phyloP scores from a whole-genome alignment of 35 echinoderm and acorn worm genomes.

The Amphiura filiformis region DNA sequence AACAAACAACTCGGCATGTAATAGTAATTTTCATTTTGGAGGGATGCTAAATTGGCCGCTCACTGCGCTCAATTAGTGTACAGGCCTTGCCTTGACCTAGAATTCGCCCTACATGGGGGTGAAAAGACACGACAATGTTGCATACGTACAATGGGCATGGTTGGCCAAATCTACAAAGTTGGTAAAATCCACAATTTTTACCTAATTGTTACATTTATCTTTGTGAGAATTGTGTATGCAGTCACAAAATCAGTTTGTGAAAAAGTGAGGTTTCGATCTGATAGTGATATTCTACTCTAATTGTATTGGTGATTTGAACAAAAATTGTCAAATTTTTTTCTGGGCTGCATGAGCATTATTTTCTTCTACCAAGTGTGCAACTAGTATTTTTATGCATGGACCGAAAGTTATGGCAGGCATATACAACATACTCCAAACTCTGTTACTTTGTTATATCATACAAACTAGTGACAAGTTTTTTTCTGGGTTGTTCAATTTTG shows the following conservation, averaged over 20 bases:
- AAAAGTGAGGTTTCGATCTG: too few species aligned
- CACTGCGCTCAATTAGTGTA: not conserved
- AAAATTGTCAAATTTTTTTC: too few species aligned
- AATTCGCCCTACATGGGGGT: not conserved
- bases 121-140: not conserved
- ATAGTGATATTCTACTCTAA: too few species aligned
- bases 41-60: not conserved
- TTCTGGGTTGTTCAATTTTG: not conserved
- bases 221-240: not conserved
- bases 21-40: not conserved
- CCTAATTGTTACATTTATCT: not conserved
- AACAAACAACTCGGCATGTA: slow-evolving; percentile 6
- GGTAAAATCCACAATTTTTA: not conserved
- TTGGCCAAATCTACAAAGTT: too few species aligned
- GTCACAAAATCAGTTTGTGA: not conserved
- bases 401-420: too few species aligned
- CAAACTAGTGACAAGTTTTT: not conserved
- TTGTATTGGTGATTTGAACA: too few species aligned
- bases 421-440: too few species aligned
- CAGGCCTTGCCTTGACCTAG: not conserved
- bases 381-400: too few species aligned
- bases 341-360: too few species aligned
- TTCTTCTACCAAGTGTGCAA: too few species aligned
- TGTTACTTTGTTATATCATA: not conserved
- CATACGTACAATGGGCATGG: not conserved